phyloP scores from a whole-genome alignment of 2,888 invertebrate species.

The Eupithecia subumbrata region DNA sequence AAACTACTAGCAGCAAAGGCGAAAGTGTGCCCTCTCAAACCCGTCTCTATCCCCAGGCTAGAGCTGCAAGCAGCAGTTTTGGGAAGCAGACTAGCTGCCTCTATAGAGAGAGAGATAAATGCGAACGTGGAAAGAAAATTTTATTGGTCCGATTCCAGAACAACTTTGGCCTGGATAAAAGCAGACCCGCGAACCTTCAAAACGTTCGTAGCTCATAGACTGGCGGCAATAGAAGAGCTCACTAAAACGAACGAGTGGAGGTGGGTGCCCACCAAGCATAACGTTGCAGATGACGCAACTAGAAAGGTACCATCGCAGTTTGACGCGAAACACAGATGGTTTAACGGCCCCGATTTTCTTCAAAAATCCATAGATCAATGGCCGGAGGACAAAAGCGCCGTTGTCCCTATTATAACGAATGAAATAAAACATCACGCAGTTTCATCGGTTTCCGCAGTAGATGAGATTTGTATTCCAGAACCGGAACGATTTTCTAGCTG shows the following conservation, averaged over 20 bases:
- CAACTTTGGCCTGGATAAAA: neutral
- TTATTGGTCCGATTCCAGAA: neutral
- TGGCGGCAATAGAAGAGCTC: neutral
- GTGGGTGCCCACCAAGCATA: neutral
- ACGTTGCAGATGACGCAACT: neutral
- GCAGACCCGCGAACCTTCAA: neutral
- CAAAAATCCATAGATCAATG: neutral
- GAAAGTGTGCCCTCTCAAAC: neutral
- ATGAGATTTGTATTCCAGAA: neutral
- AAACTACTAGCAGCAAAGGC: neutral
- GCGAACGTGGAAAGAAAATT: neutral
- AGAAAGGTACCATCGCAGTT: neutral
- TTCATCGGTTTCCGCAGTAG: neutral
- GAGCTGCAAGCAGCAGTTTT: neutral
- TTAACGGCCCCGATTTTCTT: neutral
- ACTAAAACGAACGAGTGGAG: neutral
- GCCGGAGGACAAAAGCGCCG: neutral
- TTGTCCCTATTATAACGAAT: neutral
- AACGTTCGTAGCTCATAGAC: neutral
- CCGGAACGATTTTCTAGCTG: neutral
- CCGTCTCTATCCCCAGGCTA: no score
- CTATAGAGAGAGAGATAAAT: neutral
- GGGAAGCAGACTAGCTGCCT: neutral
- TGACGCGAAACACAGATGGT: neutral
- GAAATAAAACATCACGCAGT: neutral